Evolutionary conservation across 2,797 vertebrate genomes (phyloP), one percentile per base, ranked within the genome.

Genomic region (Propithecus deckenii): DNA sequence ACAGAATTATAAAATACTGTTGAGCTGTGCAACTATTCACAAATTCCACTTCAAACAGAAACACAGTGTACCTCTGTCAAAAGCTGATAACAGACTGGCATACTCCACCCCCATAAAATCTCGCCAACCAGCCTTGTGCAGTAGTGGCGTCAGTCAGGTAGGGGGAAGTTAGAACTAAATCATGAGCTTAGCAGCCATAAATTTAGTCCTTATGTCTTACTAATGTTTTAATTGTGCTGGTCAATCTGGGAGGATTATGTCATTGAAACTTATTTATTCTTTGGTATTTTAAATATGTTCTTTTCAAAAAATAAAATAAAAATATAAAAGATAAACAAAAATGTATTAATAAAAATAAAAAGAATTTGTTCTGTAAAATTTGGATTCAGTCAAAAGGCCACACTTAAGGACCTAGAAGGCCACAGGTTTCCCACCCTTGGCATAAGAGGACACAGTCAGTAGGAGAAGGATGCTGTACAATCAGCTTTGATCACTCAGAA

Each of bases 401-500:
- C 63, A 65, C 32, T 65, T 65, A 63, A 63, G 6, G 61, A 63
- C 61, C 32, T 63, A 63, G 59, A 61, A 65, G 17, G 63, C 32
- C 17, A 4, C 15, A n/a, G 15, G 15, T 65, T 65, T 8, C 63
- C 32, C 63, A 35, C 17, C 63, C 17, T 32, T 57, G 96, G 97
- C 96, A 91, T 93, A 97, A 98, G 86, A 32, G 48, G 25, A 79
- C 30, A 83, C 2, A 30, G 15, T 59, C 4, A 78, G 28, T 55
- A 78, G 67, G 18, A 78, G 48, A 35, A 35, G 69, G 11, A 65
- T 67, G 12, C 2, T 63, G 2, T 7, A 65, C 23, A 48, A 7
- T 41, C n/a, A 76, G 57, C 4, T 32, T 28, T 50, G 69, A 81
- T 18, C 22, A 86, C 57, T 72, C 20, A 38, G n/a, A 76, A 74